Base-by-base conservation (phyloP, 1,140 invertebrate genomes). In the Plectrocnemia conspersa region DNA sequence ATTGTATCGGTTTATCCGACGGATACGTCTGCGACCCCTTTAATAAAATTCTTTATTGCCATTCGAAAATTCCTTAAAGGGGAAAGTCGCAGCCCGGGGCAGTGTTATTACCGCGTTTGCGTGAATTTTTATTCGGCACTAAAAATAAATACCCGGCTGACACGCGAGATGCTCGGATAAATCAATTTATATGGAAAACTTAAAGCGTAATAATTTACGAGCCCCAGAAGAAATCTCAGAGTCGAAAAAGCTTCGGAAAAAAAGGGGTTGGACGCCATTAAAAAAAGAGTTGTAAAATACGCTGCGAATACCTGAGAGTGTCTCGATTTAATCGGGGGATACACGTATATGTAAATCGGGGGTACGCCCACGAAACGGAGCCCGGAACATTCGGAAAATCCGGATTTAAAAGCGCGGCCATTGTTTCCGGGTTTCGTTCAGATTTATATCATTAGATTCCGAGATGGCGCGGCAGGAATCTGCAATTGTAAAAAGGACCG, bases 31-130 rank as follows among this genome's bases (percentile, higher is more conserved):
- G 10, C 13, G 35, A 38, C 19, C 47, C 38, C 33, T 38, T 38
- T 50, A 50, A 50, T 50, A 50, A 38, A 50, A 50, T 50, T 33
- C 45, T 50, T 50, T 50, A 50, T 50, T 38, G 29, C 47, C 32
- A 29, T 19, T 27, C 25, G 22, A 50, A n/a, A 50, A 50, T 50
- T 50, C 47, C 33, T 38, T 29, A 6, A 29, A 7, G 27, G 6
- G n/a, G 6, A 29, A 29, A n/a, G 6, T 29, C 27, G 6, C 27
- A n/a, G 6, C 6, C 27, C 11, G 11, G 32, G 32, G 16, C 11
- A 35, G 32, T 35, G 32, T 35, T n/a, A 15, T 15, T 35, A 35
- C 11, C 16, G 11, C 10, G 47, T 22, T 50, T 11, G 47, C 47
- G 47, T 50, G 47, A 22, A 50, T 50, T 50, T 50, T 50, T 50